These are phyloP conservation scores for Digitonthophagus gazella DNA, from an alignment of 2,888 invertebrate species.

Conservation along the genomic window DNA sequence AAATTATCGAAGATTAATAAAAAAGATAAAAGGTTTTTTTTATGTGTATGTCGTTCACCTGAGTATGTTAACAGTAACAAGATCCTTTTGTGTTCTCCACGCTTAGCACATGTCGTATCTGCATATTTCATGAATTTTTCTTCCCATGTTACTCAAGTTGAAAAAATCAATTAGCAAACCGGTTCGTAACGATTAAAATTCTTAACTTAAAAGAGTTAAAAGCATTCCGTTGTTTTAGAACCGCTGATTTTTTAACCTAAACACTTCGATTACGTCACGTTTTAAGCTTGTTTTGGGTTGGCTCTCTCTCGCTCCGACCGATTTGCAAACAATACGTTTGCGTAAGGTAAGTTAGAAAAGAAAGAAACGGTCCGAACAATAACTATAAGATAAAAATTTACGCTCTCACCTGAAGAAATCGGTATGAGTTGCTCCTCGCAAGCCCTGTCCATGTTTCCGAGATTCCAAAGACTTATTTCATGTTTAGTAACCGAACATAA, in stretches of 20 bases:
- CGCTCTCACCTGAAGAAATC: conserved; percentile 45
- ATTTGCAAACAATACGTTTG: neutral
- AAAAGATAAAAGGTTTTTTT: neutral
- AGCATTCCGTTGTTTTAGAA: no score
- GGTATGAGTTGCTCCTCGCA: conserved; percentile 43
- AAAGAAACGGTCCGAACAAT: neutral
- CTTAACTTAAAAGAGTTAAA: neutral
- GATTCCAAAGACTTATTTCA: neutral
- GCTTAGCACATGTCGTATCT: neutral
- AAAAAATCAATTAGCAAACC: neutral
- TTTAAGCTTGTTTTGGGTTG: neutral
- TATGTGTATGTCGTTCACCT: neutral
- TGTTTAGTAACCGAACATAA: neutral
- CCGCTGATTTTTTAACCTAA: neutral
- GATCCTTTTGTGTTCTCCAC: neutral
- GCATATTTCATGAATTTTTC: neutral
- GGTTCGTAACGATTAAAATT: neutral
- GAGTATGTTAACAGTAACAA: neutral
- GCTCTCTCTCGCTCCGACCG: neutral
- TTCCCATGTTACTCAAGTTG: neutral
- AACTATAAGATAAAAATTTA: neutral
- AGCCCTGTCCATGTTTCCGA: conserved; percentile 25
- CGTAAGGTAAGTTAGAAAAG: conserved; percentile 5
- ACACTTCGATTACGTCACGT: neutral
- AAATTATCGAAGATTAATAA: no score